Evolutionary conservation across 2,797 vertebrate genomes (phyloP).

Genomic region (Pitangus sulphuratus): DNA sequence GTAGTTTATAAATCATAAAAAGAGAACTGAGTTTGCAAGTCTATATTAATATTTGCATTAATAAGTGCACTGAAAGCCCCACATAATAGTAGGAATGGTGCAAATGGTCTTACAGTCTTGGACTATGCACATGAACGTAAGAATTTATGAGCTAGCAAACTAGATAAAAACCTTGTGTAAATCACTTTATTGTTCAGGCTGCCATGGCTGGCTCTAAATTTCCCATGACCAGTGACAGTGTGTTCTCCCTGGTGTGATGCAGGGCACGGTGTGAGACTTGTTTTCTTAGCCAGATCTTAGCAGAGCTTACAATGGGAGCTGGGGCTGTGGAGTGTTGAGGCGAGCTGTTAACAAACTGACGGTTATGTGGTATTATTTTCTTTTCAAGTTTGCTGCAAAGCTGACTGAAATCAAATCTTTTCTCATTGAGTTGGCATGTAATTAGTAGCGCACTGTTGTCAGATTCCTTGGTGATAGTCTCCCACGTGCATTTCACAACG

Average conservation of each 20-base stretch:
- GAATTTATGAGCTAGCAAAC: constrained; percentile 36
- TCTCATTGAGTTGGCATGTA: not conserved
- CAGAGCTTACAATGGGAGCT: not conserved
- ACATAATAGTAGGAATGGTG: not conserved
- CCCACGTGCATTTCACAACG: constrained; percentile 4
- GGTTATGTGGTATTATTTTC: not conserved
- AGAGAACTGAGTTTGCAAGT: constrained; percentile 23
- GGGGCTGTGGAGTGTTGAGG: not conserved
- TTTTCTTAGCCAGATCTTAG: constrained; percentile 10
- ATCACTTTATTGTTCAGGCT: not conserved
- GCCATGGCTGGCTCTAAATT: not conserved
- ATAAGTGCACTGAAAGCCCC: constrained; percentile 4
- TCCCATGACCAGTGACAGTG: not conserved
- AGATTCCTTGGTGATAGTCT: constrained; percentile 30
- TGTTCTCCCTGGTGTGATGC: constrained; percentile 2
- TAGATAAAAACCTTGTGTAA: constrained; percentile 39
- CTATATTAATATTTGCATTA: constrained; percentile 40
- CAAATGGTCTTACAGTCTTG: not conserved
- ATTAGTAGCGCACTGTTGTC: constrained; percentile 2
- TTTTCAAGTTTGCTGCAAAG: constrained; percentile 29
- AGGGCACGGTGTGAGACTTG: not conserved
- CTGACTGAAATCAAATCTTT: constrained; percentile 26
- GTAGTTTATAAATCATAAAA: constrained; percentile 44
- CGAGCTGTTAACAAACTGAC: not conserved
- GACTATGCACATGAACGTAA: not conserved